phyloP scores from a whole-genome alignment of 1,140 invertebrate species.

The Sitodiplosis mosellana region DNA sequence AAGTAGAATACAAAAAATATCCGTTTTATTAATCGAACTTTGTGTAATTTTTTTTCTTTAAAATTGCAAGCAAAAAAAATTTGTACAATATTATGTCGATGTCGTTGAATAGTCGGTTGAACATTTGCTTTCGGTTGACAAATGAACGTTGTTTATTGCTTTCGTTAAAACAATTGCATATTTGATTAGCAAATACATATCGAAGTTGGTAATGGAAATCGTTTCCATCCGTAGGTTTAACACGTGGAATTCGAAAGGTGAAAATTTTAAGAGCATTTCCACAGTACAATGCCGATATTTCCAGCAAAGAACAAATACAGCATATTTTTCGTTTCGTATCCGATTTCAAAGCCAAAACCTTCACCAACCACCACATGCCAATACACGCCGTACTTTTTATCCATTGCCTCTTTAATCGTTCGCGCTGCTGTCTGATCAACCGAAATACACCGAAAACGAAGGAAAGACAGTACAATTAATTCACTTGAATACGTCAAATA shows the following conservation, averaged over 20 bases:
- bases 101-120: too few relatives aligned
- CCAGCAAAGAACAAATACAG: constrained; percentile 86
- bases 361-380: constrained; percentile 90
- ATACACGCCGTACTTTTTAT: constrained; percentile 82
- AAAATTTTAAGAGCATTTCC: constrained; percentile 57
- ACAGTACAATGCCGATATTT: constrained; percentile 72
- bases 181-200: background rate
- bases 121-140: too few relatives aligned
- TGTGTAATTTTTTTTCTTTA: too few relatives aligned
- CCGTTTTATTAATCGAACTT: too few relatives aligned
- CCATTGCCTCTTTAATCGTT: constrained; percentile 84
- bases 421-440: constrained; percentile 44
- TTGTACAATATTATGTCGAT: too few relatives aligned
- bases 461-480: background rate
- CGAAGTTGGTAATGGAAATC: background rate
- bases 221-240: background rate
- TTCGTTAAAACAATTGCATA: too few relatives aligned
- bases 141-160: too few relatives aligned
- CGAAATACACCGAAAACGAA: background rate
- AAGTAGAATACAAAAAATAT: too few relatives aligned
- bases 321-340: constrained; percentile 74
- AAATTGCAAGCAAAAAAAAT: too few relatives aligned
- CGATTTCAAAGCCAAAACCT: constrained; percentile 83
- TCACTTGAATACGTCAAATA: background rate
- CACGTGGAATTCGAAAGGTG: background rate